A percentile compares a stretch with the other conserved stretches of the same genome.
Conservation (phyloP, 2,888 invertebrate genomes). For the Phengaris alcon region DNA sequence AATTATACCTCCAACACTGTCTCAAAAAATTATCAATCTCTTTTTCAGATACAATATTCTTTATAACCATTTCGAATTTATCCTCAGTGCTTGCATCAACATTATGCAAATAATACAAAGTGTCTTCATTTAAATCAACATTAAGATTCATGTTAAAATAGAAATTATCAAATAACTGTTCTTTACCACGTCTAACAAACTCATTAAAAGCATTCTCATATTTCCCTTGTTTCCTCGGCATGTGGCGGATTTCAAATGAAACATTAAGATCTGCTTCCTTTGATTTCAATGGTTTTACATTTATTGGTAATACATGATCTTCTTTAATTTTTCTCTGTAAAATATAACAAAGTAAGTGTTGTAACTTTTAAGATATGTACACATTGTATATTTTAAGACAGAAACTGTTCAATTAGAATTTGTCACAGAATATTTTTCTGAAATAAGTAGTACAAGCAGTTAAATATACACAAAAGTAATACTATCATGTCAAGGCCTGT, state of each 20-base stretch:
- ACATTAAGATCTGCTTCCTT: slow-evolving; percentile 60
- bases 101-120: slow-evolving; percentile 56
- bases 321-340: slow-evolving; percentile 59
- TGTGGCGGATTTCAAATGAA: slow-evolving; percentile 58
- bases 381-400: not conserved
- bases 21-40: slow-evolving; percentile 66
- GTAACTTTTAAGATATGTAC: not conserved
- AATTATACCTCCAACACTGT: slow-evolving; percentile 68
- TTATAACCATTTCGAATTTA: slow-evolving; percentile 61
- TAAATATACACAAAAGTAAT: too few species aligned
- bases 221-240: slow-evolving; percentile 56
- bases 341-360: slow-evolving; percentile 14
- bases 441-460: too few species aligned
- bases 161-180: slow-evolving; percentile 61
- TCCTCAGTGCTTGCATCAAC: slow-evolving; percentile 66
- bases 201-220: slow-evolving; percentile 65
- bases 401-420: not conserved
- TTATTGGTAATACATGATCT: slow-evolving; percentile 58
- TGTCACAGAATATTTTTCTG: too few species aligned
- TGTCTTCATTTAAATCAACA: slow-evolving; percentile 46
- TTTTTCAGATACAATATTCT: slow-evolving; percentile 55
- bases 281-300: slow-evolving; percentile 51
- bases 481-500: too few species aligned
- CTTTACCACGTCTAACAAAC: slow-evolving; percentile 64
- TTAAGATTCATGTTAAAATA: slow-evolving; percentile 47